Conservation (phyloP, 2,888 invertebrate genomes). For the Folsomia candida region DNA sequence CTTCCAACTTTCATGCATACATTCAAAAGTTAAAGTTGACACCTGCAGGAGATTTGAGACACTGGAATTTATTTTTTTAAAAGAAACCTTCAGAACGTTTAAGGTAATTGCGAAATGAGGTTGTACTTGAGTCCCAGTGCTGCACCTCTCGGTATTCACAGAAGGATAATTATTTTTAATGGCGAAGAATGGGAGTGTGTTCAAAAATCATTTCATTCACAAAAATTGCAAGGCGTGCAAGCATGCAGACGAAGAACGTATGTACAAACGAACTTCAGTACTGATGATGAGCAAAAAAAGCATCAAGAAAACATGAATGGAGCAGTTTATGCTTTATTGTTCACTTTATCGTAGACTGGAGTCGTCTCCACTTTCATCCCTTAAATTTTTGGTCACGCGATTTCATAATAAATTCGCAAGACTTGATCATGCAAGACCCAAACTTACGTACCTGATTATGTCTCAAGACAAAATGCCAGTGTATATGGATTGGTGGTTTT, state of each 20-base stretch:
- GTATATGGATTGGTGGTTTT: too few species aligned
- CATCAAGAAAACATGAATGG: constrained; percentile 1
- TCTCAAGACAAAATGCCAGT: too few species aligned
- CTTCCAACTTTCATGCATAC: background rate
- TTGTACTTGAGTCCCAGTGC: background rate
- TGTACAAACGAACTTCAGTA: too few species aligned
- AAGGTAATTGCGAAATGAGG: background rate
- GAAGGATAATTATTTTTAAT: background rate
- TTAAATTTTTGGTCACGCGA: background rate
- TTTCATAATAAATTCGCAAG: background rate
- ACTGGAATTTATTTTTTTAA: background rate
- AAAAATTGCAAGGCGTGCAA: background rate
- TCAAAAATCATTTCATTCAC: background rate
- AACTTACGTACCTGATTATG: too few species aligned
- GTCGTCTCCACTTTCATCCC: background rate
- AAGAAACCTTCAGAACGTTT: background rate
- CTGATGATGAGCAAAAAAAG: background rate
- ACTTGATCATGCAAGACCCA: background rate
- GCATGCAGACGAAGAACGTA: background rate
- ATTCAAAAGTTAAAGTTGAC: background rate
- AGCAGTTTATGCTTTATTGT: background rate
- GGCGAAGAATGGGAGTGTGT: too few species aligned
- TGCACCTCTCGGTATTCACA: too few species aligned
- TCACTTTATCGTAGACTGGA: background rate
- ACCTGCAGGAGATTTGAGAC: background rate